A percentile compares a stretch with the other conserved stretches of the same genome.
Conservation (phyloP, 2,888 invertebrate species). For the Dicroscelio sp. region DNA sequence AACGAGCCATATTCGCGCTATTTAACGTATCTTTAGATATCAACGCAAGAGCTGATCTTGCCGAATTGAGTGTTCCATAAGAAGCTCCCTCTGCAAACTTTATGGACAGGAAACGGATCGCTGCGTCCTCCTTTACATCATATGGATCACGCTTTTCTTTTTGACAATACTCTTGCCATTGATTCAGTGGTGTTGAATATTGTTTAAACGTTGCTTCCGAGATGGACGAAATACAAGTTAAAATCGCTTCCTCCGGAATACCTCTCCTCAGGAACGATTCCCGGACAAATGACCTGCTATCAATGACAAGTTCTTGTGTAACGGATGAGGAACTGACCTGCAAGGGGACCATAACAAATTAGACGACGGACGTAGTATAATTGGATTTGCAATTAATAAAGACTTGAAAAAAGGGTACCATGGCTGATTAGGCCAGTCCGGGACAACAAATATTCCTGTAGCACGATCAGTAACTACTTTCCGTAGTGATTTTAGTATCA, state of each 20-base stretch:
- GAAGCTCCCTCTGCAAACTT: not conserved
- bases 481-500: not conserved
- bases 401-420: not conserved
- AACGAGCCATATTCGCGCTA: not conserved
- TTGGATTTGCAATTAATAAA: not conserved
- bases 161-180: conserved; percentile 81
- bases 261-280: not conserved
- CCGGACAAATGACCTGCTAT: conserved; percentile 14
- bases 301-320: not conserved
- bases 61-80: conserved; percentile 59
- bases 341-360: not conserved
- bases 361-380: not conserved
- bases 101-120: not conserved
- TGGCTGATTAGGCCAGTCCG: not conserved
- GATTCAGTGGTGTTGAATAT: conserved; percentile 72
- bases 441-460: not conserved
- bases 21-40: not conserved
- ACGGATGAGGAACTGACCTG: not conserved
- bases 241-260: not conserved
- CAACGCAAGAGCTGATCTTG: conserved; percentile 64
- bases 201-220: conserved; percentile 77
- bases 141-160: not conserved
- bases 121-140: not conserved
- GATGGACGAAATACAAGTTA: conserved; percentile 75
- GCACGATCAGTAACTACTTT: not conserved